Evolutionary conservation across 2,888 invertebrate genomes (phyloP), one percentile per base, ranked within the genome.

Genomic region (Eurytoma adleriae): DNA sequence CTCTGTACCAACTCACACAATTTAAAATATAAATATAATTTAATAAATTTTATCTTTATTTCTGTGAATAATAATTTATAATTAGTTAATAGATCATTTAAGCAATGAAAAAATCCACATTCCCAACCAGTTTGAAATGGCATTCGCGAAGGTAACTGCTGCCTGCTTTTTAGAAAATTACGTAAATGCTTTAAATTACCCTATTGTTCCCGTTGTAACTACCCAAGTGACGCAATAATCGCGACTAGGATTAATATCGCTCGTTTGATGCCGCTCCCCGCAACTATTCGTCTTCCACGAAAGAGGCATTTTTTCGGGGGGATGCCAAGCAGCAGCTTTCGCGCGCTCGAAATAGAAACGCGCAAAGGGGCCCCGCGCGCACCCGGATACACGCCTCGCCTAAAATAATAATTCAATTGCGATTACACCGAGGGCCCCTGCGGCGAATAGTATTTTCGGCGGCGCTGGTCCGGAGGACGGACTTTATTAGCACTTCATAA

Each of bases 381-480:
- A 64, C 68, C 81, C 84, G 83, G 83, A 82, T 82, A 74, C 80
- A 83, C 84, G 84, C 86, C 85, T 86, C 86, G 84, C 85, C 85
- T 83, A 85, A 85, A 87, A 88, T 88, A 86, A 88, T 86, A 85
- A 85, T 85, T 84, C 85, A 85, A 84, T 85, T 85, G 81, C 84
- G 85, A 87, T 87, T 85, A 85, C 85, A 85, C 85, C 82, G 79
- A 75, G 27, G 18, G n/a, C 64, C 70, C 67, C 57, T 27, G 75
- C 75, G 78, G 85, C 16, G 54, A n/a, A 54, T 86, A 85, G 86
- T 88, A 87, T 87, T 87, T 84, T 85, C 82, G 84, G 85, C 73
- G 71, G 80, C 81, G 61, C 54, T 27, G 73, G 70, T n/a, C 27
- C 27, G 13, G n/a, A 13, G 13, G n/a, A 75, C 24, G 67, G 27